Evolutionary conservation across 2,797 vertebrate genomes (phyloP).

Genomic region (Falco rusticolus): DNA sequence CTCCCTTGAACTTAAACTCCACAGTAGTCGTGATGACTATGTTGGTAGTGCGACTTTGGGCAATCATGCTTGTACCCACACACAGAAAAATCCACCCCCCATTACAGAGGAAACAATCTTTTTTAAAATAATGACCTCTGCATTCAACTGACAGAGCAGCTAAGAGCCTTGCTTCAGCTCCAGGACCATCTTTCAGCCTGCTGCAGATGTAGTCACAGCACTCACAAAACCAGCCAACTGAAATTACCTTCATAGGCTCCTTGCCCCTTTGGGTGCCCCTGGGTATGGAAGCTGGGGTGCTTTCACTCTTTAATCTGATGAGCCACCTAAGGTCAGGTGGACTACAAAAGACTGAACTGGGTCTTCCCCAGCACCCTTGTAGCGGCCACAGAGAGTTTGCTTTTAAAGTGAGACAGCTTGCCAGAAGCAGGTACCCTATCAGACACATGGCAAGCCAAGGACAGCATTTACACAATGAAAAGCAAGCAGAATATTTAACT

Average conservation of each 20-base stretch:
- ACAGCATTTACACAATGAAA: background rate
- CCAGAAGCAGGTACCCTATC: background rate
- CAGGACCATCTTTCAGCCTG: background rate
- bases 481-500: background rate
- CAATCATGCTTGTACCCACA: background rate
- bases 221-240: background rate
- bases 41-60: background rate
- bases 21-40: conserved; percentile 3
- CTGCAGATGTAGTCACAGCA: background rate
- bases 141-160: background rate
- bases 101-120: background rate
- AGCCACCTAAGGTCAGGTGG: background rate
- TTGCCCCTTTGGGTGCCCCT: background rate
- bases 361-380: background rate
- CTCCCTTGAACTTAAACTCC: conserved; percentile 17
- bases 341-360: background rate
- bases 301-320: background rate
- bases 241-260: background rate
- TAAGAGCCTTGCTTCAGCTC: background rate
- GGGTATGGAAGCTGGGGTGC: background rate
- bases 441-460: background rate
- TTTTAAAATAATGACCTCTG: background rate
- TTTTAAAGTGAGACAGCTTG: background rate
- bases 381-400: background rate
- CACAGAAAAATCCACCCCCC: background rate